phyloP scores from a whole-genome alignment of 1,140 invertebrate species.

The Temnothorax curvispinosus region DNA sequence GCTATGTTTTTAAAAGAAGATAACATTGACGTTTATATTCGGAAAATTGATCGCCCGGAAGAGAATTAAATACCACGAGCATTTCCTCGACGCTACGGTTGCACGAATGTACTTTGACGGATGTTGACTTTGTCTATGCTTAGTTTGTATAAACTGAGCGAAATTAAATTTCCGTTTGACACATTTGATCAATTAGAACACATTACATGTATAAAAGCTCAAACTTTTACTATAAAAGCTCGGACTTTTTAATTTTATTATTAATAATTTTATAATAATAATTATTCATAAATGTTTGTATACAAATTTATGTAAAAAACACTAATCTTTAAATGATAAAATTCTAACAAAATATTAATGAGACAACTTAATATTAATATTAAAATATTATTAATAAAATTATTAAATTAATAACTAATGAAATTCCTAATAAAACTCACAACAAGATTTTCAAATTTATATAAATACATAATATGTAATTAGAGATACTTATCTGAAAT shows the following conservation, averaged over 20 bases:
- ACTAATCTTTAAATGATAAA: neutral
- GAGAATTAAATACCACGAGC: constrained; percentile 3
- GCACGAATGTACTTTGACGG: constrained; percentile 17
- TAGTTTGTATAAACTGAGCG: neutral
- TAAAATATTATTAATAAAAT: neutral
- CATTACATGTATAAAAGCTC: neutral
- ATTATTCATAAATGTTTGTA: too few species aligned
- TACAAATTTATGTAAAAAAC: neutral
- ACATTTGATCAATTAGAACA: neutral
- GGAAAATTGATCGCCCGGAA: constrained; percentile 8
- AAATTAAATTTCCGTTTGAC: constrained; percentile 33
- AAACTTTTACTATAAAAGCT: too few species aligned
- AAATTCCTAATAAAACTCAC: neutral
- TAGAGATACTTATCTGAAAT: neutral
- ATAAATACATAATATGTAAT: neutral
- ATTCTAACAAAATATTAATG: neutral
- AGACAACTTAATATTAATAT: neutral
- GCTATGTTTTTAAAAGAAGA: neutral
- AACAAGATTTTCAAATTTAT: neutral
- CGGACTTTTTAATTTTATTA: neutral
- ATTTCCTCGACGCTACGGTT: neutral
- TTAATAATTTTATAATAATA: too few species aligned
- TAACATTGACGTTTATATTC: neutral
- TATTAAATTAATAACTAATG: neutral
- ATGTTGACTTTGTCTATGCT: neutral